These are phyloP conservation scores for Andrena fulva DNA, from an alignment of 2,888 invertebrate species.

Conservation along the genomic window DNA sequence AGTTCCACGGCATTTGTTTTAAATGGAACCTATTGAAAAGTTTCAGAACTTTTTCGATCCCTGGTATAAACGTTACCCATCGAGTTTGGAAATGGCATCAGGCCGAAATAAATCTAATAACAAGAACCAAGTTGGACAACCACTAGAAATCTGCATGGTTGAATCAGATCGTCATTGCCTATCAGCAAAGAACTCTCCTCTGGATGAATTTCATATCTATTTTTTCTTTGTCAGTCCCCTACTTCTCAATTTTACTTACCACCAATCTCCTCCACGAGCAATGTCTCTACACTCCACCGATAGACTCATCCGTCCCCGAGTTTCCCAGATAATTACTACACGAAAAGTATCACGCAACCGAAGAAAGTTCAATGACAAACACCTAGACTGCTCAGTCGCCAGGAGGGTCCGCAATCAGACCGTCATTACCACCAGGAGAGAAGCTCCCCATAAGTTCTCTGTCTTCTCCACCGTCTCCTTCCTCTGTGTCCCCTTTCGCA, in stretches of 20 bases:
- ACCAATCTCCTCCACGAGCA: neutral
- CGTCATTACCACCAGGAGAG: conserved; percentile 62
- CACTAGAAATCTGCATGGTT: too few relatives aligned
- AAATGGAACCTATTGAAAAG: too few relatives aligned
- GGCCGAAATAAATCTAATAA: too few relatives aligned
- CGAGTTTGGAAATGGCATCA: too few relatives aligned
- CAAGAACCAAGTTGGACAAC: too few relatives aligned
- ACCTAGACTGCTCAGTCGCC: conserved; percentile 26
- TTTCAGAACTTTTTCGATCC: too few relatives aligned
- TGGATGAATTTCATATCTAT: neutral
- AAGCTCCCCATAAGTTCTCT: conserved; percentile 15
- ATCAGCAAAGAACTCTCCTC: too few relatives aligned
- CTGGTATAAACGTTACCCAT: neutral
- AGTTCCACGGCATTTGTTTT: too few relatives aligned
- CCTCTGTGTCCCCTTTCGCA: conserved; percentile 10
- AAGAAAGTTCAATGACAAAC: conserved; percentile 24
- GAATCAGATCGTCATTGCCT: too few relatives aligned
- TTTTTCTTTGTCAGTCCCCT: neutral
- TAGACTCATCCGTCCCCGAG: neutral
- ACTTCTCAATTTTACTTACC: neutral
- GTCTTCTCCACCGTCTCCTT: conserved; percentile 10
- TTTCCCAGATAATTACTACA: neutral
- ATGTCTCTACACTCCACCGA: neutral
- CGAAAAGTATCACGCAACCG: neutral
- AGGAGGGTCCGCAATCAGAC: conserved; percentile 56